Evolutionary conservation across 2,113 vertebrate genomes (phyloP).

Genomic region (Sardina pilchardus): DNA sequence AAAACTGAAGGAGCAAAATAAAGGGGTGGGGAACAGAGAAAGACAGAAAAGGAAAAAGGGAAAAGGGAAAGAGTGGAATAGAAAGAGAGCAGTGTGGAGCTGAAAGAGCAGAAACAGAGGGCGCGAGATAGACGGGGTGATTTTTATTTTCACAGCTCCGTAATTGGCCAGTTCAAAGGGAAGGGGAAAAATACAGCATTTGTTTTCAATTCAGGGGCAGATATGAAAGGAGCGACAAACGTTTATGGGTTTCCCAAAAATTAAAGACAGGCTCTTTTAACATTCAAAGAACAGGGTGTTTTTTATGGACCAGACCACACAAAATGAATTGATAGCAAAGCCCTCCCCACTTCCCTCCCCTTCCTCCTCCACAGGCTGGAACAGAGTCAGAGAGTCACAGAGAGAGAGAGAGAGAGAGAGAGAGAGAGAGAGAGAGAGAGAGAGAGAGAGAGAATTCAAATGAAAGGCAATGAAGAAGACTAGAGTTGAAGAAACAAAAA

Average conservation of each 20-base stretch:
- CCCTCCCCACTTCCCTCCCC: slow-evolving; percentile 54
- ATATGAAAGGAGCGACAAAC: slow-evolving; percentile 81
- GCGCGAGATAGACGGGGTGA: slow-evolving; percentile 66
- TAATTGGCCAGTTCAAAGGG: slow-evolving; percentile 96
- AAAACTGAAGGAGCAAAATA: slow-evolving; percentile 12
- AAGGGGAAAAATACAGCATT: slow-evolving; percentile 80
- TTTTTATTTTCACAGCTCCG: slow-evolving; percentile 96
- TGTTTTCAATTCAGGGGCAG: slow-evolving; percentile 89
- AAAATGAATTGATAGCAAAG: slow-evolving; percentile 87
- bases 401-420: not conserved
- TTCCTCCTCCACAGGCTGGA: slow-evolving; percentile 69
- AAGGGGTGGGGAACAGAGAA: slow-evolving; percentile 50
- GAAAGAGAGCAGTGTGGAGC: not conserved
- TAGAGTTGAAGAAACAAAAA: not conserved
- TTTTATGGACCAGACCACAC: slow-evolving; percentile 93
- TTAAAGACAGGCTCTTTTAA: slow-evolving; percentile 90
- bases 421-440: not conserved
- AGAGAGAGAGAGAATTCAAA: slow-evolving; percentile 9
- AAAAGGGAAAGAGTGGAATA: slow-evolving; percentile 64
- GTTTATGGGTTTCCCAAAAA: slow-evolving; percentile 93
- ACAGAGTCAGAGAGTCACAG: slow-evolving; percentile 49
- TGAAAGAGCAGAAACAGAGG: slow-evolving; percentile 16
- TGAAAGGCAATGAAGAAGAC: not conserved
- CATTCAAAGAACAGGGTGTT: slow-evolving; percentile 87
- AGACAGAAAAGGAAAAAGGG: slow-evolving; percentile 68